Conservation (phyloP, 1,140 invertebrate species). For the Sitodiplosis mosellana region DNA sequence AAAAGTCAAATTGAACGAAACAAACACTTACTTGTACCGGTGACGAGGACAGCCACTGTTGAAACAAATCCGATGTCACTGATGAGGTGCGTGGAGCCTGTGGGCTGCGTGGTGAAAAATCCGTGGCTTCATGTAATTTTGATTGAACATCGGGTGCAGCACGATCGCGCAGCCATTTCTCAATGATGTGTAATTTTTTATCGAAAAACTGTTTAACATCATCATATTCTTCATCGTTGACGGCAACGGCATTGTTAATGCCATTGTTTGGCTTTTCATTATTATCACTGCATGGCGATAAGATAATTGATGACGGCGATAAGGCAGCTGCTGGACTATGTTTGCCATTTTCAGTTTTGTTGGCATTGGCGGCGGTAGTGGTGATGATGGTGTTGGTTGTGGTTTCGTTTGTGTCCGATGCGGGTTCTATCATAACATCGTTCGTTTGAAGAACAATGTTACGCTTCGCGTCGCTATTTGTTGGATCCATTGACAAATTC, state of each 20-base stretch:
- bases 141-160: slow-evolving; percentile 43
- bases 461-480: too few relatives aligned
- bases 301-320: slow-evolving; percentile 10
- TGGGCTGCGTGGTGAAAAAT: slow-evolving; percentile 16
- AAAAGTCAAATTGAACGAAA: too few relatives aligned
- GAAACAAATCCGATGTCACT: slow-evolving; percentile 67
- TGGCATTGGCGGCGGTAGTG: slow-evolving; percentile 11
- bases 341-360: slow-evolving; percentile 6
- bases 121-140: slow-evolving; percentile 28
- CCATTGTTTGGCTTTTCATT: slow-evolving; percentile 1
- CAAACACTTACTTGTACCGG: slow-evolving; percentile 48
- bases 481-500: too few relatives aligned
- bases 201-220: slow-evolving; percentile 22
- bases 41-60: slow-evolving; percentile 57
- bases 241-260: neutral
- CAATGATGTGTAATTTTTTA: slow-evolving; percentile 36
- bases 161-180: slow-evolving; percentile 52
- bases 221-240: slow-evolving; percentile 13
- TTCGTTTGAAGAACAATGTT: too few relatives aligned
- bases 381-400: slow-evolving; percentile 1
- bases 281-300: slow-evolving; percentile 15
- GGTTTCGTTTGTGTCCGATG: neutral
- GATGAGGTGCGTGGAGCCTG: slow-evolving; percentile 39
- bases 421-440: too few relatives aligned
- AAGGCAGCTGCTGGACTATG: slow-evolving; percentile 2